Evolutionary conservation across 1,140 invertebrate genomes (phyloP).

Genomic region (Meloidogyne chitwoodi): DNA sequence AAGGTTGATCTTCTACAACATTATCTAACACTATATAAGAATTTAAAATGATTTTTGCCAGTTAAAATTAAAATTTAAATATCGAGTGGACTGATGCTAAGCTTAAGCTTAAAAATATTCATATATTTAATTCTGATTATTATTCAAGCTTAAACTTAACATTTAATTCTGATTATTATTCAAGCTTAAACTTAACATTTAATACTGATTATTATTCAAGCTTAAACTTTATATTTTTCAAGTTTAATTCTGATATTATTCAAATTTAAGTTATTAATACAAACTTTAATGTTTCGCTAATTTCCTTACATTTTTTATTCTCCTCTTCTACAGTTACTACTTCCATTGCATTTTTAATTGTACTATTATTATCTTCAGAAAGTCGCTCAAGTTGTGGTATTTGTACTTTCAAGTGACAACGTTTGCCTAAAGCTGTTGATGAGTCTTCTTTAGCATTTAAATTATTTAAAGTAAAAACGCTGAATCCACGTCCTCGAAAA

Average conservation of each 20-base stretch:
- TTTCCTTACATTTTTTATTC: neutral
- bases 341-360: neutral
- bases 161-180: neutral
- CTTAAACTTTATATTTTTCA: too few species aligned
- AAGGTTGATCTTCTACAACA: neutral
- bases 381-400: neutral
- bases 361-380: neutral
- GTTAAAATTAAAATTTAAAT: too few species aligned
- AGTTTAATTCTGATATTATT: neutral
- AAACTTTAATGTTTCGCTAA: neutral
- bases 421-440: neutral
- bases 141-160: neutral
- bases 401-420: neutral
- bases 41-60: too few species aligned
- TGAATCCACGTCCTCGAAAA: conserved; percentile 7
- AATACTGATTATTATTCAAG: neutral
- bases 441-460: neutral
- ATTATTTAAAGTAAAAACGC: conserved; percentile 2
- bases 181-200: neutral
- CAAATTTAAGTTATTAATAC: too few species aligned
- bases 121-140: neutral
- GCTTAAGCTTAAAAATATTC: too few species aligned
- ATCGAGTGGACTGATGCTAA: too few species aligned
- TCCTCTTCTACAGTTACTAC: neutral
- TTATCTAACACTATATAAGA: neutral